A percentile compares a stretch with the other conserved stretches of the same genome.
phyloP scores from a whole-genome alignment of 2,888 invertebrate genomes.

The Drosophila bunnanda region DNA sequence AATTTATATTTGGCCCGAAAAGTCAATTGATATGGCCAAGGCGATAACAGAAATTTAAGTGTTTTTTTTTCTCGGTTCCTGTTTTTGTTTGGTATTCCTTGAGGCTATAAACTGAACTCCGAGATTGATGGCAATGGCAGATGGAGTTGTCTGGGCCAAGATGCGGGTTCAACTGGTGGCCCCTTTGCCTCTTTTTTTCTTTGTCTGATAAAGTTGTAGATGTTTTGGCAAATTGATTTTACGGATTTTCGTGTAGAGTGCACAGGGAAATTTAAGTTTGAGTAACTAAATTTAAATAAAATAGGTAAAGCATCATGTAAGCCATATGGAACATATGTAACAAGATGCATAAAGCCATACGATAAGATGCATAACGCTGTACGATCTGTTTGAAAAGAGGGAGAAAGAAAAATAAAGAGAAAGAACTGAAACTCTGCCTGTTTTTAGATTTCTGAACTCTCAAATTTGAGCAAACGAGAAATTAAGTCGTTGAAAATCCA shows the following conservation, averaged over 20 bases:
- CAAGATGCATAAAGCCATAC: not conserved
- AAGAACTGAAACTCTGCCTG: not conserved
- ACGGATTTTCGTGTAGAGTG: slow-evolving; percentile 63
- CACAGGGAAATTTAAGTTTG: not conserved
- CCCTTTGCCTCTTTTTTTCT: slow-evolving; percentile 8
- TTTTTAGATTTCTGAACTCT: not conserved
- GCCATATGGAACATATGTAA: not conserved
- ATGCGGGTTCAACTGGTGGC: slow-evolving; percentile 48
- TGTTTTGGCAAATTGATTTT: slow-evolving; percentile 82
- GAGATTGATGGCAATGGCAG: slow-evolving; percentile 42
- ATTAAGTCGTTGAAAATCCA: not conserved
- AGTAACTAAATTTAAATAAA: not conserved
- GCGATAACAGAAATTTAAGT: slow-evolving; percentile 72
- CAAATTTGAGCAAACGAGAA: not conserved
- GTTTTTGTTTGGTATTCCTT: slow-evolving; percentile 22
- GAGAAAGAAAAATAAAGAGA: no score
- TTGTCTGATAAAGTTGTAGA: slow-evolving; percentile 68
- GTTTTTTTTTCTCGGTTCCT: slow-evolving; percentile 50
- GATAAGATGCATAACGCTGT: no score
- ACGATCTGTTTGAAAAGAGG: no score
- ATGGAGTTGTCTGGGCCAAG: slow-evolving; percentile 60
- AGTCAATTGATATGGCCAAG: slow-evolving; percentile 75
- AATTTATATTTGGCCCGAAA: slow-evolving; percentile 74
- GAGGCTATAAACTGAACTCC: slow-evolving; percentile 43
- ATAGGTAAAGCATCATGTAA: not conserved